phyloP scores from a whole-genome alignment of 2,113 vertebrate species.

The Cheilinus undulatus region DNA sequence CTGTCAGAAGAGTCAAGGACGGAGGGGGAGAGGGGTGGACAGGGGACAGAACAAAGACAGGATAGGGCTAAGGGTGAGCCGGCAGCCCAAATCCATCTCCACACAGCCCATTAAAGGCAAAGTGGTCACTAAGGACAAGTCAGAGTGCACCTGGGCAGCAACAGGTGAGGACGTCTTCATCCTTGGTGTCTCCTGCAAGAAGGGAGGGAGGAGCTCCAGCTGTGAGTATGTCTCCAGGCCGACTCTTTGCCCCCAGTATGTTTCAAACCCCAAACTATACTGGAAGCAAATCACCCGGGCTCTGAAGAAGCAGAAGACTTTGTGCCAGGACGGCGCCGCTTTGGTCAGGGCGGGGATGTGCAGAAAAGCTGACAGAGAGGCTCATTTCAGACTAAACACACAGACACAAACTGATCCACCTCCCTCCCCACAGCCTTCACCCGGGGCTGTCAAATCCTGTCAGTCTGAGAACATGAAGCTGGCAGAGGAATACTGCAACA shows the following conservation, averaged over 20 bases:
- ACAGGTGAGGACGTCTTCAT: slow-evolving; percentile 34
- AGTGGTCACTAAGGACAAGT: slow-evolving; percentile 83
- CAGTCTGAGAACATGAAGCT: slow-evolving; percentile 76
- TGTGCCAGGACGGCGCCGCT: slow-evolving; percentile 82
- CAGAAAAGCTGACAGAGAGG: slow-evolving; percentile 79
- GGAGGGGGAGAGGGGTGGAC: slow-evolving; percentile 46
- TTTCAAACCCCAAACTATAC: slow-evolving; percentile 75
- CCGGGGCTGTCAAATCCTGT: slow-evolving; percentile 57
- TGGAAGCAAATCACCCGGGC: slow-evolving; percentile 90
- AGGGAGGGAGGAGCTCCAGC: slow-evolving; percentile 60
- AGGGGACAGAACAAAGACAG: slow-evolving; percentile 46
- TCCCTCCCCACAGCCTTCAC: neutral
- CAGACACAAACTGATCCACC: neutral
- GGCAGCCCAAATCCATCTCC: slow-evolving; percentile 43
- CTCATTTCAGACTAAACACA: slow-evolving; percentile 83
- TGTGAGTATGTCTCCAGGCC: slow-evolving; percentile 88
- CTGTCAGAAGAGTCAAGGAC: slow-evolving; percentile 73
- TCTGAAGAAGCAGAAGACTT: slow-evolving; percentile 84
- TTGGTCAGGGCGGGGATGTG: slow-evolving; percentile 87
- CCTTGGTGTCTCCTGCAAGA: slow-evolving; percentile 83
- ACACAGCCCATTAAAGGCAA: slow-evolving; percentile 77
- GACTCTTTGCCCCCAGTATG: slow-evolving; percentile 80
- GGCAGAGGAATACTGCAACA: slow-evolving; percentile 87
- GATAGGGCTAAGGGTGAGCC: slow-evolving; percentile 1
- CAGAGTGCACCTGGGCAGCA: slow-evolving; percentile 86